Evolutionary conservation across 2,113 vertebrate genomes (phyloP).

Genomic region (Pachyramphus minor): DNA sequence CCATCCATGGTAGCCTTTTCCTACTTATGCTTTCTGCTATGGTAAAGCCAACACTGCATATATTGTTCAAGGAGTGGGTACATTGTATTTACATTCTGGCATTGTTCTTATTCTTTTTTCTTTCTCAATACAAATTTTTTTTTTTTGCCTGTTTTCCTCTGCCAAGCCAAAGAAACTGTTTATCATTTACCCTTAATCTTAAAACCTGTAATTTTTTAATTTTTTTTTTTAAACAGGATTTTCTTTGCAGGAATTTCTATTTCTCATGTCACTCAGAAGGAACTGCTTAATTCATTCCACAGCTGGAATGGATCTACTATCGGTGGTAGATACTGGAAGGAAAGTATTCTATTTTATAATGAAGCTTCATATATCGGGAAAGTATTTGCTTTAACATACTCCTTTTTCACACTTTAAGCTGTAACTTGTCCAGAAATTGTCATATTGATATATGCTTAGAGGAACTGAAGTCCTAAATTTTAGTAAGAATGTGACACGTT

Average conservation of each 20-base stretch:
- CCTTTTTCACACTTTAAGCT: not conserved
- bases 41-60: rapidly evolving
- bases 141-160: not conserved
- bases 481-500: not conserved
- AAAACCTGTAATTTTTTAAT: not conserved
- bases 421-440: not conserved
- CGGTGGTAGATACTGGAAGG: not conserved
- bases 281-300: not conserved
- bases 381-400: not conserved
- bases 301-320: not conserved
- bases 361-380: not conserved
- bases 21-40: not conserved
- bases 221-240: not conserved
- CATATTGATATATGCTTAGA: not conserved
- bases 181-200: not conserved
- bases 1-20: not conserved
- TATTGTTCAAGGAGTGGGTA: not conserved
- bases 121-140: not conserved
- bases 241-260: not conserved
- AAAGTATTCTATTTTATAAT: not conserved
- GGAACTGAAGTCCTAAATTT: not conserved
- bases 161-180: not conserved
- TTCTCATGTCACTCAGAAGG: not conserved
- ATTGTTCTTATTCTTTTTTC: not conserved
- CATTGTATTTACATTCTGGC: not conserved